Evolutionary conservation across 1,140 invertebrate species (phyloP).

Genomic region (Saxidomus purpurata): DNA sequence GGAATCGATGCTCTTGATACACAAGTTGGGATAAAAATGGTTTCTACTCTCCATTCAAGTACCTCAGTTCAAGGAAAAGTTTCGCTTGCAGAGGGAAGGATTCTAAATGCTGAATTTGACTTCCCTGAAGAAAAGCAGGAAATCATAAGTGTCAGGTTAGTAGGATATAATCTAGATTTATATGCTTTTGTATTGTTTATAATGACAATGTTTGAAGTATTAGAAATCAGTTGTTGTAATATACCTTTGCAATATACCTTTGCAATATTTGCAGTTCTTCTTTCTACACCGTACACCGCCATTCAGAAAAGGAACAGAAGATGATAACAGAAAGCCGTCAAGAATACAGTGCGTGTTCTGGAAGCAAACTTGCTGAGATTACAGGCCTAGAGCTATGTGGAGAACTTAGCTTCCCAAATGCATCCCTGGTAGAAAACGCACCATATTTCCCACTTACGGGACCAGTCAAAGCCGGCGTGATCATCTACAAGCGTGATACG

Average conservation of each 20-base stretch:
- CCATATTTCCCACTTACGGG: constrained; percentile 94
- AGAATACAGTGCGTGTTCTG: constrained; percentile 88
- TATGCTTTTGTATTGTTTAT: too few relatives aligned
- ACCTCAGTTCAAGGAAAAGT: constrained; percentile 92
- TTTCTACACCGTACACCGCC: constrained; percentile 79
- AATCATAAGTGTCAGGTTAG: constrained; percentile 91
- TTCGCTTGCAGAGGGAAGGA: constrained; percentile 90
- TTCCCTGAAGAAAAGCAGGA: constrained; percentile 95
- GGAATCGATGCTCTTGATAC: constrained; percentile 92
- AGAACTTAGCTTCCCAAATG: constrained; percentile 92
- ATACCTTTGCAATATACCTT: too few relatives aligned
- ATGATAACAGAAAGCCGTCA: constrained; percentile 87
- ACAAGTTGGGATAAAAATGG: constrained; percentile 93
- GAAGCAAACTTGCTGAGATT: constrained; percentile 84
- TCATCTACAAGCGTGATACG: constrained; percentile 93
- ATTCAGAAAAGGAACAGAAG: constrained; percentile 74
- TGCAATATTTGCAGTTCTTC: constrained; percentile 72
- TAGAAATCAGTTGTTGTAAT: too few relatives aligned
- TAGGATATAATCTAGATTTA: too few relatives aligned
- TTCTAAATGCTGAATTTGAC: constrained; percentile 91
- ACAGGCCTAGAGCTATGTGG: constrained; percentile 94
- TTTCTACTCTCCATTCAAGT: constrained; percentile 93
- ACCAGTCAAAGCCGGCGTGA: constrained; percentile 92
- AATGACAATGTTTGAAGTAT: too few relatives aligned
- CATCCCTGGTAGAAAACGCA: constrained; percentile 87